A percentile compares a stretch with the other conserved stretches of the same genome.
Conservation (phyloP, 1,140 invertebrate genomes). For the Dryas iulia region DNA sequence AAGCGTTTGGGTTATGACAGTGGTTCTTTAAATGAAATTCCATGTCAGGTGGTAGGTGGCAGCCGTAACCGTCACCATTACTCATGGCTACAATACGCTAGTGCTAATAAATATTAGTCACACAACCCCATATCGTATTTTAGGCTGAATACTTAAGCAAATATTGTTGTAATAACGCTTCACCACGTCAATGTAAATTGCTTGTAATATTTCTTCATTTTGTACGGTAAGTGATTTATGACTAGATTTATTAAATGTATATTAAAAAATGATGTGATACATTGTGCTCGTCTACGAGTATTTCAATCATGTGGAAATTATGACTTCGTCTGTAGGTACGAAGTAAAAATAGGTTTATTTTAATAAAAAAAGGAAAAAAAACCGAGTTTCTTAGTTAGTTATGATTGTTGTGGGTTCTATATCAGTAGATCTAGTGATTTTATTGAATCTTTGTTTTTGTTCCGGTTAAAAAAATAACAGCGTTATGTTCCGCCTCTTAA, state of each 20-base stretch:
- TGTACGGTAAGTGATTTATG: background rate
- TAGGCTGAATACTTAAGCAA: slow-evolving; percentile 8
- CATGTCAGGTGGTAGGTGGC: slow-evolving; percentile 54
- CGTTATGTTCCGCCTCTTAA: too few species aligned
- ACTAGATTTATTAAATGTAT: background rate
- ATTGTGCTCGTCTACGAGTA: background rate
- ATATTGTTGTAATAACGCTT: slow-evolving; percentile 10
- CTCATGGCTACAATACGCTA: slow-evolving; percentile 50
- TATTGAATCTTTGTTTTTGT: too few species aligned
- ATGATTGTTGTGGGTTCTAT: too few species aligned
- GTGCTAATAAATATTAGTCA: slow-evolving; percentile 51
- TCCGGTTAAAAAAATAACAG: too few species aligned
- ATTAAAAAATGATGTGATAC: background rate
- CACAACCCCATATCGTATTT: slow-evolving; percentile 7
- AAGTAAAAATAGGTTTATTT: too few species aligned
- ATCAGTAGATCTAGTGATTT: too few species aligned
- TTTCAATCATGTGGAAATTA: background rate
- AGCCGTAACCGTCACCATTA: slow-evolving; percentile 39
- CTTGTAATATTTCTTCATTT: slow-evolving; percentile 7
- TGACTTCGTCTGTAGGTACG: too few species aligned
- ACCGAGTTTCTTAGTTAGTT: too few species aligned
- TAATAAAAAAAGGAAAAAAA: too few species aligned
- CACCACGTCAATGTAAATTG: background rate
- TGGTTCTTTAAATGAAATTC: slow-evolving; percentile 67
- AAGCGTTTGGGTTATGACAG: slow-evolving; percentile 38